Evolutionary conservation across 53 echinoderm and acorn worm genomes (phyloP).

Genomic region (Astropecten irregularis): DNA sequence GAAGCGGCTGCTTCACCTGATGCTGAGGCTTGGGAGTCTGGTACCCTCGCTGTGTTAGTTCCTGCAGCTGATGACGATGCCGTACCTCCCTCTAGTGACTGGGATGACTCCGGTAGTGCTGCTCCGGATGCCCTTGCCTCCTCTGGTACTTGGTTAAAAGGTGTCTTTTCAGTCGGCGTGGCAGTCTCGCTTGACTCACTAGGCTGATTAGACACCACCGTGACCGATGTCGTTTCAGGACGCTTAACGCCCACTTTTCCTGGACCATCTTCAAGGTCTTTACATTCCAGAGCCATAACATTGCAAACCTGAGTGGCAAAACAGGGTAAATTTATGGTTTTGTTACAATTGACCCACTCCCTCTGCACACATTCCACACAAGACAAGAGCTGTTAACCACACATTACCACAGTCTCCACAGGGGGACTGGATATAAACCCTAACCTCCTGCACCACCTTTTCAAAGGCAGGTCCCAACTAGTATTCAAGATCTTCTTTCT

Average conservation of each 20-base stretch:
- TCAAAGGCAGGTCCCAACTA: too few species aligned
- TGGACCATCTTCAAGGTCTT: not conserved
- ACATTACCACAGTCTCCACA: too few species aligned
- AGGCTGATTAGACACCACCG: too few species aligned
- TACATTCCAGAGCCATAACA: constrained; percentile 44
- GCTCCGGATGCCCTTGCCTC: not conserved
- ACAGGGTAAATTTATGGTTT: too few species aligned
- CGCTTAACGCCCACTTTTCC: too few species aligned
- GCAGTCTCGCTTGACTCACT: not conserved
- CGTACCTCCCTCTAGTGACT: not conserved
- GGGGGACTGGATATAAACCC: too few species aligned
- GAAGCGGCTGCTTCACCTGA: not conserved
- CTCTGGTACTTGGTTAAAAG: not conserved
- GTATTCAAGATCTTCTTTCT: too few species aligned
- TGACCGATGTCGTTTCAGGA: too few species aligned
- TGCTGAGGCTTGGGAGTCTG: not conserved
- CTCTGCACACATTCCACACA: too few species aligned
- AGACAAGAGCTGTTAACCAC: too few species aligned
- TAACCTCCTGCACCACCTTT: too few species aligned
- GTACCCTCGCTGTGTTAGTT: not conserved
- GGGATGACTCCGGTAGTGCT: not conserved
- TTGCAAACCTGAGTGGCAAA: constrained; percentile 44
- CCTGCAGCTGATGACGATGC: not conserved
- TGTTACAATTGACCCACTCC: too few species aligned
- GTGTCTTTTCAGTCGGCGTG: not conserved